Evolutionary conservation across 2,113 vertebrate genomes (phyloP).

Genomic region (Vanacampus margaritifer): DNA sequence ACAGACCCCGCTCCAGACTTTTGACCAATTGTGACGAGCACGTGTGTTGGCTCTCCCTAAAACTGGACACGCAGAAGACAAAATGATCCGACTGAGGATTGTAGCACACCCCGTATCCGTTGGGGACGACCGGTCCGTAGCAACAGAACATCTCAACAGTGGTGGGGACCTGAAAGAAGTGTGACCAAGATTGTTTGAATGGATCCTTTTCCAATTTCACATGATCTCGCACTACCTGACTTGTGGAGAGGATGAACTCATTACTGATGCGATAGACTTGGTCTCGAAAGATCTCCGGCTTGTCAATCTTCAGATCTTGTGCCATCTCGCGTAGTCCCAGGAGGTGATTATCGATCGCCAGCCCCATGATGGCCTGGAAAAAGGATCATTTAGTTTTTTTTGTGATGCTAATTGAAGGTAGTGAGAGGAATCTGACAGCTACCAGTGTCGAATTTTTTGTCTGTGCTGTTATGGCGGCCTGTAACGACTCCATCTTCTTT

Average conservation of each 20-base stretch:
- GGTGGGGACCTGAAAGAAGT: constrained; percentile 83
- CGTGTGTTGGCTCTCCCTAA: constrained; percentile 82
- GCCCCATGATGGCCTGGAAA: constrained; percentile 87
- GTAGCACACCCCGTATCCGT: constrained; percentile 91
- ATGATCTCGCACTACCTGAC: constrained; percentile 78
- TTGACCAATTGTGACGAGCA: constrained; percentile 79
- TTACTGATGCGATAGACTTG: constrained; percentile 85
- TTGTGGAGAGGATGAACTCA: constrained; percentile 91
- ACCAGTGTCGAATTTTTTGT: constrained; percentile 89
- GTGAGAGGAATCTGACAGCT: constrained; percentile 37
- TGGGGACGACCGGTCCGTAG: constrained; percentile 90
- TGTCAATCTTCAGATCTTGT: constrained; percentile 78
- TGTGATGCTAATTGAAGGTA: not conserved
- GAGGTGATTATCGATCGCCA: constrained; percentile 96
- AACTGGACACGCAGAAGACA: constrained; percentile 91
- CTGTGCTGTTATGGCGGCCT: constrained; percentile 82
- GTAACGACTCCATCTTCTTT: constrained; percentile 83
- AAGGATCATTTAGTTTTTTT: not conserved
- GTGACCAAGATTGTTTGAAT: not conserved
- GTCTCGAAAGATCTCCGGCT: constrained; percentile 87
- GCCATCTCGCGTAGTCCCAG: constrained; percentile 86
- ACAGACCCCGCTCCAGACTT: constrained; percentile 79
- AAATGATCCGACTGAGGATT: constrained; percentile 89
- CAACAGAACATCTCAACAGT: constrained; percentile 95
- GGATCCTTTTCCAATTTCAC: not conserved